Percentiles rank a stretch among this genome's conserved stretches.
Conservation (phyloP, 2,113 vertebrate species). For the Dendrocopos noguchii region DNA sequence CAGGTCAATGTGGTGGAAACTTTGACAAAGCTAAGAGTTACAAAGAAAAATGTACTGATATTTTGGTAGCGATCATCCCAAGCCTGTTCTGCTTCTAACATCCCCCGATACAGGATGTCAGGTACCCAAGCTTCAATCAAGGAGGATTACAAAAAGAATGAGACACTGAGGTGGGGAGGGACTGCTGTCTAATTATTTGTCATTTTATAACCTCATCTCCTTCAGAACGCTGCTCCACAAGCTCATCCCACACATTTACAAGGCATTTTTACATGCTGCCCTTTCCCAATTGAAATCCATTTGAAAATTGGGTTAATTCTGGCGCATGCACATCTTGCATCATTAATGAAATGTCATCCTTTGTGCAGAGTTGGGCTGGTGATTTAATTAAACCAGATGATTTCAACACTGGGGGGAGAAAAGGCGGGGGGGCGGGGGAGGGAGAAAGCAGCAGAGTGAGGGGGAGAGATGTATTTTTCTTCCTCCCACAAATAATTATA, state of each 20-base stretch:
- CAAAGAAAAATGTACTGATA: neutral
- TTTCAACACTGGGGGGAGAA: neutral
- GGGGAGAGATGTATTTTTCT: conserved; percentile 54
- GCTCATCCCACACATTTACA: conserved; percentile 22
- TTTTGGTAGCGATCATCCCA: neutral
- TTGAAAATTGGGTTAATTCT: conserved; percentile 59
- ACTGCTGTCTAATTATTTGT: conserved; percentile 13
- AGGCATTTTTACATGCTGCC: conserved; percentile 29
- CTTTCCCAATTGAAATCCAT: conserved; percentile 55
- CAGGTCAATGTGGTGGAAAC: neutral
- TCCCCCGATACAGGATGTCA: neutral
- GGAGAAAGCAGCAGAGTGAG: conserved; percentile 3
- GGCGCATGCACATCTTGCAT: conserved; percentile 45
- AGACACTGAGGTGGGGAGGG: neutral
- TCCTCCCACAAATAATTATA: conserved; percentile 35
- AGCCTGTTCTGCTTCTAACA: neutral
- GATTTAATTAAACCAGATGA: conserved; percentile 57
- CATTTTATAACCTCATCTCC: conserved; percentile 16
- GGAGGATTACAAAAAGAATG: neutral
- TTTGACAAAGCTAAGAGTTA: neutral
- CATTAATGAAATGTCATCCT: conserved; percentile 64
- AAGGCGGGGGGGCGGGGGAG: neutral
- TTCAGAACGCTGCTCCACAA: conserved; percentile 12
- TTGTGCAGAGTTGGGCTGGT: conserved; percentile 41
- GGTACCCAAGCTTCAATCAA: neutral